Evolutionary conservation across 2,888 invertebrate species (phyloP).

Genomic region (Drosophila mimetica): DNA sequence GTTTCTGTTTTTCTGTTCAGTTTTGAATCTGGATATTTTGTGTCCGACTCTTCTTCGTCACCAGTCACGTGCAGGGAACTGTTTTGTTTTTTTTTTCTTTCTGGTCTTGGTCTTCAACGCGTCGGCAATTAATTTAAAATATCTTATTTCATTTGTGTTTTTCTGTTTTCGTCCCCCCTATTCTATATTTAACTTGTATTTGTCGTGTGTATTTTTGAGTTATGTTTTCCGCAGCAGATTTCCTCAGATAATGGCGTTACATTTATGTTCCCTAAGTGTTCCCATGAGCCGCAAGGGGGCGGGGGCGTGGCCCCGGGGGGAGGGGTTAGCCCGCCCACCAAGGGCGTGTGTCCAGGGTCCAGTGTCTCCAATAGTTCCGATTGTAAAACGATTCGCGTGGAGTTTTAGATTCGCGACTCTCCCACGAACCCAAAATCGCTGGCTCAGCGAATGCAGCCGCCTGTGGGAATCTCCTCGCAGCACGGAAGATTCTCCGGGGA

Average conservation of each 20-base stretch:
- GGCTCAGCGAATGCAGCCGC: constrained; percentile 44
- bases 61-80: constrained; percentile 69
- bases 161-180: constrained; percentile 38
- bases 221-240: constrained; percentile 82
- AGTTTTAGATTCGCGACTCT: constrained; percentile 34
- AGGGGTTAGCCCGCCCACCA: constrained; percentile 19
- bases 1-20: constrained; percentile 21
- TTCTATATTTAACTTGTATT: constrained; percentile 50
- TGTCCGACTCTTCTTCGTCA: constrained; percentile 7
- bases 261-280: constrained; percentile 71
- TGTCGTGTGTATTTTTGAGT: constrained; percentile 70
- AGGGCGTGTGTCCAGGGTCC: constrained; percentile 13
- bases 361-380: constrained; percentile 17
- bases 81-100: constrained; percentile 37
- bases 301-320: constrained; percentile 6
- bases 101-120: constrained; percentile 7
- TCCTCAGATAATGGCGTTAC: constrained; percentile 71
- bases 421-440: constrained; percentile 54
- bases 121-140: constrained; percentile 78
- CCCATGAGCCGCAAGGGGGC: constrained; percentile 6
- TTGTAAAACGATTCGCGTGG: constrained; percentile 56
- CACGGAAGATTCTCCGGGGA: constrained; percentile 8
- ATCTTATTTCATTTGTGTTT: constrained; percentile 76
- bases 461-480: constrained; percentile 30
- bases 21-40: constrained; percentile 21